Percentiles rank a stretch among this genome's conserved stretches.
phyloP scores from a whole-genome alignment of 2,113 vertebrate species.

The Rattus rattus region DNA sequence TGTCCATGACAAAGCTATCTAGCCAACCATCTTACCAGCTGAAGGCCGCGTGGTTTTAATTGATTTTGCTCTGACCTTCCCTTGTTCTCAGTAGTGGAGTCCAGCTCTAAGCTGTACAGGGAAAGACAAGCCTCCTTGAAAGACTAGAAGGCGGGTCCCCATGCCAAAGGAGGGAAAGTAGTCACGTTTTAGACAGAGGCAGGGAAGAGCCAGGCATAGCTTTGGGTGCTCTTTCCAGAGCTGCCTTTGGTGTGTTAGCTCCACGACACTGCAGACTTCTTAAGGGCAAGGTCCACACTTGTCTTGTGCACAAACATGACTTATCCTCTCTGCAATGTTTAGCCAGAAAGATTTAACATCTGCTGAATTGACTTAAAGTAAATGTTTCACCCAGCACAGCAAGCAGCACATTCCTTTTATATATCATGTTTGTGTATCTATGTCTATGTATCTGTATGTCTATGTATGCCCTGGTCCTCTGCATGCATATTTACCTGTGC shows the following conservation, averaged over 20 bases:
- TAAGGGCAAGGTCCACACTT: fast-evolving
- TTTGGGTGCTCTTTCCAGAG: fast-evolving
- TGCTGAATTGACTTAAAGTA: not conserved
- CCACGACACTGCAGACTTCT: fast-evolving
- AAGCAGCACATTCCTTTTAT: not conserved
- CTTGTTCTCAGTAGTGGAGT: fast-evolving
- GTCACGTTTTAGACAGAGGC: not conserved
- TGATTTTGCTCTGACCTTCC: no score
- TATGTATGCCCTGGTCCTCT: not conserved
- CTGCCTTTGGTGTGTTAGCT: not conserved
- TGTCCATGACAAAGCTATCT: not conserved
- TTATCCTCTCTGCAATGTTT: fast-evolving
- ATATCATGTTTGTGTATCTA: not conserved
- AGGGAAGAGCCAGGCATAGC: not conserved
- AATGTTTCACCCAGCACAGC: not conserved
- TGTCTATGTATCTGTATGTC: not conserved
- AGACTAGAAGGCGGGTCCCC: not conserved
- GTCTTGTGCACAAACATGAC: fast-evolving
- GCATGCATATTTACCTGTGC: not conserved
- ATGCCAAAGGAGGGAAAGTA: not conserved
- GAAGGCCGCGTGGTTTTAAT: fast-evolving
- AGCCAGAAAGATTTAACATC: not conserved
- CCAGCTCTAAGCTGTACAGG: not conserved
- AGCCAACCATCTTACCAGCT: no score
- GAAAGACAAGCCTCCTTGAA: not conserved